Evolutionary conservation across 2,888 invertebrate genomes (phyloP), one percentile per base, ranked within the genome.

Genomic region (Petrolisthes manimaculis): DNA sequence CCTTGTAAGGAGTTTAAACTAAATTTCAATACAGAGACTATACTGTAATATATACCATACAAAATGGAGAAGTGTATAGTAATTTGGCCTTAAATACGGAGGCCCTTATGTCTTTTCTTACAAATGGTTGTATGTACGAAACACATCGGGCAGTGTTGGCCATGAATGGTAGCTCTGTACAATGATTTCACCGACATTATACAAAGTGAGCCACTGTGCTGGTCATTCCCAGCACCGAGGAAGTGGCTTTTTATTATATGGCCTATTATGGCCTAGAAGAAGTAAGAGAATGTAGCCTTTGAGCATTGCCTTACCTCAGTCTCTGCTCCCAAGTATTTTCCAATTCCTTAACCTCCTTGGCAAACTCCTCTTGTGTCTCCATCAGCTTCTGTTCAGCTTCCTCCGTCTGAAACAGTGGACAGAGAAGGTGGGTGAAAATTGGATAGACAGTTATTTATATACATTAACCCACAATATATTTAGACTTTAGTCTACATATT

Each of bases 301-400:
- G 37, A 37, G 37, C 37, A 37, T 37, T 37, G 37, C 21, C 84
- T 18, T 84, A 88, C 88, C 84, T 84, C 24, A 88, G 75, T 75
- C 80, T 79, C 24, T 85, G 77, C 51, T 89, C 82, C 88, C 88
- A 89, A 5, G 77, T 69, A 5, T 37, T 54, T 78, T 89, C 85
- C 67, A 85, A 21, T n/a, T 85, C 85, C 75, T 89, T 69, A 14
- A 18, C 80, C 51, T 83, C 55, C 56, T 24, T 67, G n/a, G 54
- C n/a, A 37, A 82, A 85, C 8, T 24, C 37, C 37, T 89, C 78
- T 12, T 85, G 74, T 12, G 51, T 37, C 4, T 82, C 24, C 4
- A 14, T 69, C n/a, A 88, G n/a, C 69, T 74, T 85, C 83, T 82
- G 67, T 56, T 89, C 85, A 54, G 82, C 77, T 12, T 69, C 82